These are phyloP conservation scores for Semnornis frantzii DNA, from an alignment of 2,113 vertebrate genomes.

Conservation along the genomic window DNA sequence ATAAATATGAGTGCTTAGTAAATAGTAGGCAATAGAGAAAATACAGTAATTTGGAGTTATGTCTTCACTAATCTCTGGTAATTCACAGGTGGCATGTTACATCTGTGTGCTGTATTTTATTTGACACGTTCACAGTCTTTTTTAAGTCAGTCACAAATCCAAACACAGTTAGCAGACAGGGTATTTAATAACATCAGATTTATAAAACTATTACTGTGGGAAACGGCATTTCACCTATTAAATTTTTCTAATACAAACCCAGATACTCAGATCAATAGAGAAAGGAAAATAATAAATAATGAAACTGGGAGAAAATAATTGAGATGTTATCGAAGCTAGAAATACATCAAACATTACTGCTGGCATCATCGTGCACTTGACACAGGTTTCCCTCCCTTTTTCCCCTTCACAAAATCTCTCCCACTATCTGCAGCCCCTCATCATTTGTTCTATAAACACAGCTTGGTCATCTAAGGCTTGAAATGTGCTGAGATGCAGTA, in stretches of 20 bases:
- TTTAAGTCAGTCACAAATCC: conserved; percentile 49
- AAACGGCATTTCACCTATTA: conserved; percentile 16
- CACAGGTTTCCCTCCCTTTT: neutral
- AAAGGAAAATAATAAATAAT: conserved; percentile 1
- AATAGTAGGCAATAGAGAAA: conserved; percentile 25
- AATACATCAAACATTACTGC: neutral
- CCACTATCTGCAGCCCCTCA: neutral
- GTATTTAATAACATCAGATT: conserved; percentile 46
- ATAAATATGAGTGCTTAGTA: neutral
- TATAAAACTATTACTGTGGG: conserved; percentile 30
- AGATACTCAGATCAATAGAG: conserved; percentile 18
- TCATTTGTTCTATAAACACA: conserved; percentile 42
- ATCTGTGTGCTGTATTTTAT: conserved; percentile 34
- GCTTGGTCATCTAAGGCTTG: conserved; percentile 59
- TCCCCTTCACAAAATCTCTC: neutral
- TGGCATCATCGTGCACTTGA: neutral
- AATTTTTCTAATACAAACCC: conserved; percentile 5
- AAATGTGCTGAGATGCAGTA: conserved; percentile 55
- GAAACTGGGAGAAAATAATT: conserved; percentile 13
- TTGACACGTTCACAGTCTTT: conserved; percentile 41
- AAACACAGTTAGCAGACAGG: conserved; percentile 49
- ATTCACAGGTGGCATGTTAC: conserved; percentile 53
- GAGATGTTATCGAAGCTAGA: neutral
- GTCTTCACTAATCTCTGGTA: conserved; percentile 46
- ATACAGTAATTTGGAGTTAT: conserved; percentile 52